Evolutionary conservation across 1,140 invertebrate genomes (phyloP).

Genomic region (Episyrphus balteatus): DNA sequence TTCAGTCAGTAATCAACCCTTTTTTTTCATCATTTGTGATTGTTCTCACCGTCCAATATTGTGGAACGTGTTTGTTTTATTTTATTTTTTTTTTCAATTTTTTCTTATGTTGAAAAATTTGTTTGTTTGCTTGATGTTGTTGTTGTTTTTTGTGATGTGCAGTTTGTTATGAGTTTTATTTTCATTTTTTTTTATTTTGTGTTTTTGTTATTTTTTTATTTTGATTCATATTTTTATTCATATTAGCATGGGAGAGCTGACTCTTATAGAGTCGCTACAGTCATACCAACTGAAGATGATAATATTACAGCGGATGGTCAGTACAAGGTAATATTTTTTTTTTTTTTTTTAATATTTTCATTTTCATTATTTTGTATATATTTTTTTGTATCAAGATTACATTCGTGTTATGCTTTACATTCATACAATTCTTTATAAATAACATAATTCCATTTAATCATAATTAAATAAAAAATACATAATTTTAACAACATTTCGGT

Average conservation of each 20-base stretch:
- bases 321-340: constrained; percentile 59
- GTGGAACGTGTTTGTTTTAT: no score
- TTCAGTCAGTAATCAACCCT: no score
- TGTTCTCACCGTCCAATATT: no score
- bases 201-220: neutral
- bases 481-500: no score
- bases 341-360: neutral
- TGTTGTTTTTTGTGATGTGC: neutral
- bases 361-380: neutral
- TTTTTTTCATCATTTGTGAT: no score
- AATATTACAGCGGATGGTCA: constrained; percentile 86
- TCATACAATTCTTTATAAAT: no score
- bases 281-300: constrained; percentile 79
- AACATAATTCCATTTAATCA: no score
- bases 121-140: no score
- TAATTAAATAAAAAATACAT: no score
- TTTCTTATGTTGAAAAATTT: no score
- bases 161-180: neutral
- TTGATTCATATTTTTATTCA: constrained; percentile 11
- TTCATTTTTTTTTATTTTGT: neutral
- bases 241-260: constrained; percentile 83
- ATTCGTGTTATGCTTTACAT: neutral
- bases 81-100: no score
- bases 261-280: constrained; percentile 86
- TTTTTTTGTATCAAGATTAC: neutral